Base-by-base conservation (phyloP, 2,113 vertebrate genomes). In the Malurus elegans region DNA sequence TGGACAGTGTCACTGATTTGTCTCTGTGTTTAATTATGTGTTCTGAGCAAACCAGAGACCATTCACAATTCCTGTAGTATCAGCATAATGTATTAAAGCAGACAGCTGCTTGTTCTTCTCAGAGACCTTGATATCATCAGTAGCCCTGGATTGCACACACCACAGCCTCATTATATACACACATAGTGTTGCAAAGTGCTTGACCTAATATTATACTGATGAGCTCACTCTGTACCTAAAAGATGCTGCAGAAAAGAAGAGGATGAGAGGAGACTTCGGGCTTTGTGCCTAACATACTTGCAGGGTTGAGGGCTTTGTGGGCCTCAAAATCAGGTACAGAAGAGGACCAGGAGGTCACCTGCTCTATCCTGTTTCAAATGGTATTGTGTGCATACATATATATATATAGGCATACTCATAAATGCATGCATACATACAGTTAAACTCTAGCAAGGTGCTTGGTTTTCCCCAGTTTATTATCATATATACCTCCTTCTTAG, bases 101-200 rank as follows among this genome's bases (percentile, higher is more conserved):
- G 65, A 84, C 88, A 96, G 86, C 86, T 93, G 88, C 90, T 90
- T 80, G 48, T 71, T 94, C 90, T 95, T 96, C 90, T 85, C 79
- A 62, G 82, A 80, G 92, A 96, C 94, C 93, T 93, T 86, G 75
- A 86, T 96, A 96, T 60, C 72, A 94, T 94, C 93, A 86, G 86
- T 67, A 95, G 88, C 53, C 61, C 72, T 50, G 72, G 72, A 95
- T 57, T 95, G 79, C 93, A 95, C 51, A 93, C 83, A 88, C 61
- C 53, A 70, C 75, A 92, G 81, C 74, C 69, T 80, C 67, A 79
- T 80, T 83, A 83, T 80, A 90, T 83, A 93, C 28, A 76, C 34
- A 80, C 34, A 80, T 5, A 25, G 44, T 44, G 61, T 95, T 95
- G 82, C 94, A 88, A 3, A 80, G 82, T 57, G 60, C 56, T 86